Evolutionary conservation across 2,113 vertebrate species (phyloP).

Genomic region (Riparia riparia): DNA sequence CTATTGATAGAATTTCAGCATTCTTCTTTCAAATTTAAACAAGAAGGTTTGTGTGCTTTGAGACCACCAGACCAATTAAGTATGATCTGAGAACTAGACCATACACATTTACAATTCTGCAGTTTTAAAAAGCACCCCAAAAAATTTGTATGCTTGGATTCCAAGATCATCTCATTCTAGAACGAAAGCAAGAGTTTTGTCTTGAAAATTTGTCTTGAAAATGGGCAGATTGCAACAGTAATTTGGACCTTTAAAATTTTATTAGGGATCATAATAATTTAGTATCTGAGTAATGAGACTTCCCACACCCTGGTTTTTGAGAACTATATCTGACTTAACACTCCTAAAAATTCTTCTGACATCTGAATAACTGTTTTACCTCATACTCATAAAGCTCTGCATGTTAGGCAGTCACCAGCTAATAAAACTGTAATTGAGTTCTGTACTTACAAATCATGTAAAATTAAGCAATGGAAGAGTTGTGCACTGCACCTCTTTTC

Average conservation of each 20-base stretch:
- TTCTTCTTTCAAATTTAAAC: neutral
- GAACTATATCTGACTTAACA: neutral
- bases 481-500: neutral
- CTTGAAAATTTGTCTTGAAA: neutral
- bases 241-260: neutral
- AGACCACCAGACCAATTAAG: neutral
- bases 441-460: neutral
- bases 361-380: neutral
- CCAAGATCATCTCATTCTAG: neutral
- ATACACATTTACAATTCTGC: neutral
- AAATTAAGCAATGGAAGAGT: neutral
- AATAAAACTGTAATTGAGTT: neutral
- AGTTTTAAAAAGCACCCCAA: neutral
- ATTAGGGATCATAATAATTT: neutral
- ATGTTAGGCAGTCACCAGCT: neutral
- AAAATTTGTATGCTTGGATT: neutral
- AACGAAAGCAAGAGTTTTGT: neutral
- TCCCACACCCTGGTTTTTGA: neutral
- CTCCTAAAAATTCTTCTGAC: neutral
- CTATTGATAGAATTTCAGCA: neutral
- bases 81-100: neutral
- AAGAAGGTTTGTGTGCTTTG: neutral
- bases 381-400: neutral
- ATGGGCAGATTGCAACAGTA: neutral
- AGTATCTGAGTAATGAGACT: neutral